Percentiles rank a stretch among this genome's conserved stretches.
Conservation (phyloP, 2,113 vertebrate species). For the Poecile atricapillus region DNA sequence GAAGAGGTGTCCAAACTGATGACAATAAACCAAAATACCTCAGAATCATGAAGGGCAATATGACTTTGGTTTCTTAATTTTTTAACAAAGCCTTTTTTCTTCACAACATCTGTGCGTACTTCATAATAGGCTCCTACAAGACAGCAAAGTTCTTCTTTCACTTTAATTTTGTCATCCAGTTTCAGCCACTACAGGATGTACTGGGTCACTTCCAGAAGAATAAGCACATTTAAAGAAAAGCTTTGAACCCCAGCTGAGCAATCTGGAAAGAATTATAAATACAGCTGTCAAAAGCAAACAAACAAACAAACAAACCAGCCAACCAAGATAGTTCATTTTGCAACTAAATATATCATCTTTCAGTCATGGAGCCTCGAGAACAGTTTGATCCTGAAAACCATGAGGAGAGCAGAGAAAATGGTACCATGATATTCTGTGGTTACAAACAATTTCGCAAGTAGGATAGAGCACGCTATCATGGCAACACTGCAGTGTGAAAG, state of each 20-base stretch:
- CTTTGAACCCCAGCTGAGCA: not conserved
- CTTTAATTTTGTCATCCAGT: not conserved
- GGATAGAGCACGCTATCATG: not conserved
- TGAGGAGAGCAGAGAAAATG: not conserved
- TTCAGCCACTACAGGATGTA: not conserved
- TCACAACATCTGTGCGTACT: fast-evolving
- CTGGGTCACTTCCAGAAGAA: not conserved
- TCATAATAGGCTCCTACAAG: not conserved
- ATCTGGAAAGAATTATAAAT: not conserved
- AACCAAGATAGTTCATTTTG: not conserved
- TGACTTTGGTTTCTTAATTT: not conserved
- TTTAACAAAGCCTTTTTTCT: not conserved
- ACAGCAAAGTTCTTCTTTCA: not conserved
- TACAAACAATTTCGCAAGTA: not conserved
- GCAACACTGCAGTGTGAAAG: not conserved
- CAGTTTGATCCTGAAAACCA: not conserved
- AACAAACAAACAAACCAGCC: not conserved
- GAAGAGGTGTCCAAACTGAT: not conserved
- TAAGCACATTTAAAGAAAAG: not conserved
- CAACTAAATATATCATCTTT: not conserved
- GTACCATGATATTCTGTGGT: not conserved
- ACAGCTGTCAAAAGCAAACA: not conserved
- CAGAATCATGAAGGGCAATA: not conserved
- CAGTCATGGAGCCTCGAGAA: not conserved
- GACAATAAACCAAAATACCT: not conserved